Percentiles rank a stretch among this genome's conserved stretches.
Evolutionary conservation across 1,140 invertebrate genomes (phyloP).

Genomic region (Phthorimaea operculella): DNA sequence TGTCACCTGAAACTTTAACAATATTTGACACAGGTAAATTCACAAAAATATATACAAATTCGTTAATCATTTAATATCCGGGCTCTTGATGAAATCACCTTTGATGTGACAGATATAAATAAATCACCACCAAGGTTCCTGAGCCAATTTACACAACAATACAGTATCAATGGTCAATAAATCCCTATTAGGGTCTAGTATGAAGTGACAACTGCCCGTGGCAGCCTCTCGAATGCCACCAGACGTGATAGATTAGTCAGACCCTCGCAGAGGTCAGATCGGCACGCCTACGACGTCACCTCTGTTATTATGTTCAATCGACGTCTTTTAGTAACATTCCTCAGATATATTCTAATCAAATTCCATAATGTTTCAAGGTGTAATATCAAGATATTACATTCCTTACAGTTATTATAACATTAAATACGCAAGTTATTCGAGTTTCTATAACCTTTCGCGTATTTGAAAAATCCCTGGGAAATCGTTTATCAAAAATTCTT

Average conservation of each 20-base stretch:
- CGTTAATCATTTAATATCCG: no score
- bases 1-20: no score
- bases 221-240: neutral
- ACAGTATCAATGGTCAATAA: neutral
- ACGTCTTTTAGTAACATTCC: neutral
- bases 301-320: no score
- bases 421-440: no score
- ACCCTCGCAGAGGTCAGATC: neutral
- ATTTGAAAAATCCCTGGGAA: neutral
- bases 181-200: neutral
- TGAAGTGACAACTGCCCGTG: slow-evolving; percentile 1
- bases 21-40: no score
- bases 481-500: neutral
- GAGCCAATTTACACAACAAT: neutral
- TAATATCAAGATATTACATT: no score
- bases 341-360: neutral
- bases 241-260: neutral
- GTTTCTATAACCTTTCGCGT: no score
- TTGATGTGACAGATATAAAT: no score
- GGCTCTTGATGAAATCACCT: no score
- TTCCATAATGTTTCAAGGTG: neutral
- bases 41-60: no score
- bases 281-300: neutral
- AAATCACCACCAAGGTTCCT: no score
- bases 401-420: no score